A percentile compares a stretch with the other conserved stretches of the same genome.
Evolutionary conservation across 2,888 invertebrate species (phyloP).

Genomic region (Synanthedon tipuliformis): DNA sequence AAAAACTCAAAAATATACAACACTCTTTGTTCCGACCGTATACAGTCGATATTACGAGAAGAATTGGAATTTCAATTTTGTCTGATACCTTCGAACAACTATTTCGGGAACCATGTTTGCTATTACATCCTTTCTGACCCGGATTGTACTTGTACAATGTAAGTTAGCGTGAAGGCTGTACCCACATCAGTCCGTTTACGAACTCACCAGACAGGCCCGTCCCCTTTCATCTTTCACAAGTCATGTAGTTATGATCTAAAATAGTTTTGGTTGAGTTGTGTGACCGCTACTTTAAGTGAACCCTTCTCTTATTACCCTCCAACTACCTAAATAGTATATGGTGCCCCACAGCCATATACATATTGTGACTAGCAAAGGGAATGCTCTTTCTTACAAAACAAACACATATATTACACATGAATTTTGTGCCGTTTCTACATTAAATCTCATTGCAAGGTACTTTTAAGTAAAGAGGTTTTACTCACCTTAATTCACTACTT

Average conservation of each 20-base stretch:
- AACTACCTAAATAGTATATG: no score
- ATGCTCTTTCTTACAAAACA: no score
- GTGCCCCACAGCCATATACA: no score
- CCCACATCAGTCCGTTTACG: not conserved
- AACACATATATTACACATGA: no score
- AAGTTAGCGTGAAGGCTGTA: not conserved
- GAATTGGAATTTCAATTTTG: constrained; percentile 1
- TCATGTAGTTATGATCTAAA: not conserved
- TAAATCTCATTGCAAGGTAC: no score
- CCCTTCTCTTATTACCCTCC: not conserved
- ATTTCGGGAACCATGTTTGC: constrained; percentile 3
- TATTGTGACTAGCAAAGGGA: no score
- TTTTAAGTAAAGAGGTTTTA: no score
- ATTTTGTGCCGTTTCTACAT: no score
- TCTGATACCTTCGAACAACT: not conserved
- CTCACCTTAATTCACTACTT: no score
- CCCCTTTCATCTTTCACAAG: not conserved
- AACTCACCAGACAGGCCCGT: not conserved
- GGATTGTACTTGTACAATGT: not conserved
- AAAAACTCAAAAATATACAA: no score
- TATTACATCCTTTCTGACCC: not conserved
- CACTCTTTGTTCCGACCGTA: not conserved
- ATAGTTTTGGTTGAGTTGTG: not conserved
- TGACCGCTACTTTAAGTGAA: not conserved
- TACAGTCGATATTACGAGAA: no score